Base-by-base conservation (phyloP, 2,797 vertebrate species). In the Neomorphus geoffroyi region DNA sequence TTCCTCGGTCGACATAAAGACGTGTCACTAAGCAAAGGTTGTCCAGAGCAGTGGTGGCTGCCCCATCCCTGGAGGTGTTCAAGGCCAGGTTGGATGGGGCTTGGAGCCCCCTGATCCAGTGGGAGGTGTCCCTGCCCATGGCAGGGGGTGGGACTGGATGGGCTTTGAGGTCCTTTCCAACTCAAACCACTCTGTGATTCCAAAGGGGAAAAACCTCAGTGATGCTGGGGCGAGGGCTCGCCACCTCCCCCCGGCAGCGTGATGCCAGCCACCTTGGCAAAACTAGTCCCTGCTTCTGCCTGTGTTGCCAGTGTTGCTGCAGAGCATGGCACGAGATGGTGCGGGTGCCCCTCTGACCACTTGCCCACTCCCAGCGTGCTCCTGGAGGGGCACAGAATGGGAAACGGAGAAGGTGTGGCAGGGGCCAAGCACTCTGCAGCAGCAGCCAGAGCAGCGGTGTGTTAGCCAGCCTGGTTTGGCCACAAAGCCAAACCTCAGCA, bases 391-490 rank as follows among this genome's bases (percentile, higher is more conserved):
- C 3, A 16, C 23, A 11, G 14, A 5, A 13, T 0, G 24, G 67
- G 58, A 35, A 4, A 16, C 0, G 6, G n/a, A 45, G 27, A 11
- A 7, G 11, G 35, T 18, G 8, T 27, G 78, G 8, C 22, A 4
- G 45, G 50, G 1, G 12, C 9, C 9, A 19, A 73, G 77, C 18
- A 5, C n/a, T 3, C 50, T 21, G 33, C 45, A n/a, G 35, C 2
- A 9, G 3, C 4, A 53, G 58, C 28, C 57, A 9, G 14, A n/a
- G 5, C 37, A 1, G 6, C 0, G 23, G 11, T 3, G 64, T 1
- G 0, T 32, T 8, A 3, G 15, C 45, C 46, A 28, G 48, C 13
- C 12, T 45, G 61, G 21, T 13, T 23, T 10, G 37, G 65, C 5
- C 27, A 13, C 43, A 51, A 0, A 30, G 6, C 53, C 57, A 35